Percentiles rank a stretch among this genome's conserved stretches.
These are phyloP conservation scores for Gisinianus flammeolus DNA, from an alignment of 2,888 invertebrate genomes.

Conservation along the genomic window DNA sequence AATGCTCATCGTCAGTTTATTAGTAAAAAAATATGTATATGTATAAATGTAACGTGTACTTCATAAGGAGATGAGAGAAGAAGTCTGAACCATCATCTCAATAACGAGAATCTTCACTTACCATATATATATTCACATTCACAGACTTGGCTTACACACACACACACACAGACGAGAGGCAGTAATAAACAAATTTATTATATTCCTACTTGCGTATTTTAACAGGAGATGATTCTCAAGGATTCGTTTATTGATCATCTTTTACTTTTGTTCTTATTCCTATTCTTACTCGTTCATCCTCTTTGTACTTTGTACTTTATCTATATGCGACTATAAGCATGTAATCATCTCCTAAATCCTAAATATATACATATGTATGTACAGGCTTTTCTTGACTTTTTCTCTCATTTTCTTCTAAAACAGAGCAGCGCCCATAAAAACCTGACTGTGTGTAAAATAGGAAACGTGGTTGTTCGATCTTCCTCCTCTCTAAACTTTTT, in stretches of 20 bases:
- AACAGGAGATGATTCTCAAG: constrained; percentile 5
- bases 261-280: constrained; percentile 6
- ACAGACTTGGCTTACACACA: too few species aligned
- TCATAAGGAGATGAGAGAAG: too few species aligned
- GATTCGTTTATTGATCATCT: neutral
- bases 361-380: too few species aligned
- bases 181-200: constrained; percentile 1
- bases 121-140: too few species aligned
- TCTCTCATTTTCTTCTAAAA: neutral
- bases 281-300: constrained; percentile 2
- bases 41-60: too few species aligned
- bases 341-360: too few species aligned
- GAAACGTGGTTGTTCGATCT: constrained; percentile 9
- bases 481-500: constrained; percentile 3
- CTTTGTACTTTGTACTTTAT: neutral
- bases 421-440: constrained; percentile 25
- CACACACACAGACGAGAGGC: neutral
- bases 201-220: neutral
- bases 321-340: too few species aligned
- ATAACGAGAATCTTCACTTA: too few species aligned
- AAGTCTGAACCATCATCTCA: too few species aligned
- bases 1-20: neutral
- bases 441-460: constrained; percentile 11
- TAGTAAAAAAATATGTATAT: neutral
- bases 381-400: neutral